Evolutionary conservation across 2,888 invertebrate species (phyloP).

Genomic region (Steromphala cineraria): DNA sequence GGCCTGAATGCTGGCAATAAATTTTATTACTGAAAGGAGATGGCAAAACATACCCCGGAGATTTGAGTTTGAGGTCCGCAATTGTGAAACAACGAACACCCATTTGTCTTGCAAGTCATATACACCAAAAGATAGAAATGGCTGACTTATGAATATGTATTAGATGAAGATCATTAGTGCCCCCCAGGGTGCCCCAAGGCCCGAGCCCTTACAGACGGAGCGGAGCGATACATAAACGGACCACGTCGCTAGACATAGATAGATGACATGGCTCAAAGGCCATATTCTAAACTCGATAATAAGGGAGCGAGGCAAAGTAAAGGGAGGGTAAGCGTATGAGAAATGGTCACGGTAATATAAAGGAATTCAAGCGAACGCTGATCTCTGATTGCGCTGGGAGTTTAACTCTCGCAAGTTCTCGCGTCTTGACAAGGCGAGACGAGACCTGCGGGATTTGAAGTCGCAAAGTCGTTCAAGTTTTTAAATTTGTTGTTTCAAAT

Average conservation of each 20-base stretch:
- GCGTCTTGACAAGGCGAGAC: not conserved
- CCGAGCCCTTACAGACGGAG: not conserved
- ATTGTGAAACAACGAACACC: slow-evolving; percentile 19
- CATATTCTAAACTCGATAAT: slow-evolving; percentile 12
- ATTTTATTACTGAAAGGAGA: slow-evolving; percentile 22
- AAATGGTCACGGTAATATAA: not conserved
- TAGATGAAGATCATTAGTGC: not conserved
- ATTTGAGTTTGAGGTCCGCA: not conserved
- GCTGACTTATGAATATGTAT: slow-evolving; percentile 18
- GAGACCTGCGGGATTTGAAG: not conserved
- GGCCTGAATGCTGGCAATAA: slow-evolving; percentile 12
- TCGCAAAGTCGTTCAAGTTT: slow-evolving; percentile 16
- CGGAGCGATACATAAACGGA: not conserved
- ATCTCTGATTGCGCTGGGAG: slow-evolving; percentile 14
- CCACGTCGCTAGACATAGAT: slow-evolving; percentile 4
- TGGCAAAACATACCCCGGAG: slow-evolving; percentile 19
- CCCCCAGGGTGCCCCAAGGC: not conserved
- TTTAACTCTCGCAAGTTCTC: not conserved
- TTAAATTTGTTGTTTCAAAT: slow-evolving; percentile 20
- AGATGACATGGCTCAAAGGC: slow-evolving; percentile 17
- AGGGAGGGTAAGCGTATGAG: not conserved
- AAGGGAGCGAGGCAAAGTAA: not conserved
- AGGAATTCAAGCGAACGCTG: not conserved
- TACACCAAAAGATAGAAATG: not conserved
- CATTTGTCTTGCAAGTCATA: slow-evolving; percentile 17